Evolutionary conservation across 1,140 invertebrate species (phyloP).

Genomic region (Hormaphis cornu): DNA sequence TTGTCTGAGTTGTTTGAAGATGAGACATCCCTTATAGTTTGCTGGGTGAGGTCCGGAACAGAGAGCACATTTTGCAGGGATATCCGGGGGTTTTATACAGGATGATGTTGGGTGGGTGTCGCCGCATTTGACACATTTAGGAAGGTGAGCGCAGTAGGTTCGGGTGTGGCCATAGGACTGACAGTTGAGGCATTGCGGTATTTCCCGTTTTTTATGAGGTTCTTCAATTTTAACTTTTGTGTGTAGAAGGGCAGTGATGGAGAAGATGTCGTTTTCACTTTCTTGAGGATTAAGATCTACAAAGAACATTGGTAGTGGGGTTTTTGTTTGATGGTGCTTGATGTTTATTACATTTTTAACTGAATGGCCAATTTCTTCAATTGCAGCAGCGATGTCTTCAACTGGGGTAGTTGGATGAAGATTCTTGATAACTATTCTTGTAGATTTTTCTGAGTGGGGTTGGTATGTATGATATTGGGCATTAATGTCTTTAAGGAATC

Average conservation of each 20-base stretch:
- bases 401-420: constrained; percentile 38
- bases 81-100: constrained; percentile 1
- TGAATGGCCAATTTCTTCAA: constrained; percentile 28
- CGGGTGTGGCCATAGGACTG: constrained; percentile 42
- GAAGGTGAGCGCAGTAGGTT: no score
- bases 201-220: constrained; percentile 34
- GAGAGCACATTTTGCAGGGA: neutral
- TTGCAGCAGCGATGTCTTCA: constrained; percentile 28
- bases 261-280: constrained; percentile 42
- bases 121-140: constrained; percentile 38
- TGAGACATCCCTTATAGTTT: constrained; percentile 17
- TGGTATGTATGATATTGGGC: constrained; percentile 38
- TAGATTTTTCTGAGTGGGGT: constrained; percentile 39
- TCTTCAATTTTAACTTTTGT: constrained; percentile 38
- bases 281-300: constrained; percentile 39
- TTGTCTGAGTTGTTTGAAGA: neutral
- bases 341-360: constrained; percentile 20
- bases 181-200: constrained; percentile 41
- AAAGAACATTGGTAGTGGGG: constrained; percentile 39
- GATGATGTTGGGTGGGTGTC: neutral
- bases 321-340: no score
- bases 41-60: constrained; percentile 4
- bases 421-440: constrained; percentile 39
- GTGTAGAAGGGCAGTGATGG: constrained; percentile 36
- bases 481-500: neutral